Base-by-base conservation (phyloP, 2,888 invertebrate species). In the Thyatira batis region DNA sequence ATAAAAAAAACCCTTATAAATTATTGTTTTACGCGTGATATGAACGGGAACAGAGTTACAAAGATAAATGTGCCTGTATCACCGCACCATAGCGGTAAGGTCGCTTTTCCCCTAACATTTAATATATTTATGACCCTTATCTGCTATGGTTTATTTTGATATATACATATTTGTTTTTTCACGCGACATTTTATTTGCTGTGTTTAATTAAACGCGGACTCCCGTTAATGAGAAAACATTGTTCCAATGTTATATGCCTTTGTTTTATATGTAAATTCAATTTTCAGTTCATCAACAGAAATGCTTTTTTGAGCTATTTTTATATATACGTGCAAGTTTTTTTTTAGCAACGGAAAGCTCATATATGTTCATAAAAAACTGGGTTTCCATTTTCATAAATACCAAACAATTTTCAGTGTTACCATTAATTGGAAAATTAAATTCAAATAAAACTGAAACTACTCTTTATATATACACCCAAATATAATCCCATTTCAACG, bases 361-460 rank as follows among this genome's bases (percentile, higher is more conserved):
- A 1, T 33, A 13, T 33, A 13, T 17, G 17, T 39, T 39, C 17
- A 13, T 17, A 17, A 13, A 8, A 13, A 39, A 17, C 13, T 17
- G 8, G 5, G 13, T 17, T 39, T 17, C 17, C 6, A 39, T 8
- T 39, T 8, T 17, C 1, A 17, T 39, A 39, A 39, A 39, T 39
- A 0, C 13, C 11, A 39, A 39, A 39, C 39, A 39, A 39, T 39
- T 39, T 39, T 13, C 39, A 39, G 17, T 17, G n/a, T 23, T n/a
- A 25, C 43, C 39, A 43, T 50, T 44, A 27, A 44, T 27, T 3
- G 20, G 17, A 50, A 13, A 25, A 39, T 39, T 50, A 55, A 62
- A 69, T 66, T 65, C 52, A 67, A 72, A 69, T 67, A 65, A 60
- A 64, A 58, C 62, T 57, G 50, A 44, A 53, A 59, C 56, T 48